Conservation (phyloP, 2,797 vertebrate species). For the Monodelphis domestica region DNA sequence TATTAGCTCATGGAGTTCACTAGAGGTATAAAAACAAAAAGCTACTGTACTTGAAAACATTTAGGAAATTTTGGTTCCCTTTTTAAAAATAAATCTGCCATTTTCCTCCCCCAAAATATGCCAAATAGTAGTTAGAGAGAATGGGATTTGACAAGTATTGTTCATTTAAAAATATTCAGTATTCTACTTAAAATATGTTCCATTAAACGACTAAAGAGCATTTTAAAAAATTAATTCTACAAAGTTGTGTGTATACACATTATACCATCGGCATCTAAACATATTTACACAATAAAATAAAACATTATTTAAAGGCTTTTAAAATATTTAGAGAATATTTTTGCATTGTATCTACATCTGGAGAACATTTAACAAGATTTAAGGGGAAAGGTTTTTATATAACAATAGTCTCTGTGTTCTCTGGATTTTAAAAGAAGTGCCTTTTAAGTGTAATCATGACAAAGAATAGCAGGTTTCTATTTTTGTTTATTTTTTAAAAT, state of each 20-base stretch:
- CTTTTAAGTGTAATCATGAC: neutral
- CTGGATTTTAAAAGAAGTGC: constrained; percentile 30
- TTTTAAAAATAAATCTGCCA: constrained; percentile 11
- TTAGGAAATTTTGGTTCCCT: constrained; percentile 13
- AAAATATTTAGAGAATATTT: neutral
- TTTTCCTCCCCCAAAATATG: constrained; percentile 36
- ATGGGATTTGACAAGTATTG: constrained; percentile 3
- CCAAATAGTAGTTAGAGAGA: constrained; percentile 14
- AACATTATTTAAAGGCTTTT: neutral
- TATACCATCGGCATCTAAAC: no score
- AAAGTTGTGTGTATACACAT: no score
- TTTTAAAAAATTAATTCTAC: neutral
- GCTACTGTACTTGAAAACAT: neutral
- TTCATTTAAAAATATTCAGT: constrained; percentile 36
- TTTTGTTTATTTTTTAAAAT: constrained; percentile 13
- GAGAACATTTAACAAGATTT: neutral
- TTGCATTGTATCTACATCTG: neutral
- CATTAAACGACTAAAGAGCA: neutral
- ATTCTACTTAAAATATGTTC: neutral
- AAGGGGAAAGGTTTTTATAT: constrained; percentile 30
- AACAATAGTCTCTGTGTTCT: neutral
- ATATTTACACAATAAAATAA: neutral
- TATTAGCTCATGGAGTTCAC: neutral
- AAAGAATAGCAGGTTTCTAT: neutral
- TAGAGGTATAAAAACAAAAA: constrained; percentile 9